phyloP scores from a whole-genome alignment of 1,140 invertebrate species.

The Pogonus chalceus region DNA sequence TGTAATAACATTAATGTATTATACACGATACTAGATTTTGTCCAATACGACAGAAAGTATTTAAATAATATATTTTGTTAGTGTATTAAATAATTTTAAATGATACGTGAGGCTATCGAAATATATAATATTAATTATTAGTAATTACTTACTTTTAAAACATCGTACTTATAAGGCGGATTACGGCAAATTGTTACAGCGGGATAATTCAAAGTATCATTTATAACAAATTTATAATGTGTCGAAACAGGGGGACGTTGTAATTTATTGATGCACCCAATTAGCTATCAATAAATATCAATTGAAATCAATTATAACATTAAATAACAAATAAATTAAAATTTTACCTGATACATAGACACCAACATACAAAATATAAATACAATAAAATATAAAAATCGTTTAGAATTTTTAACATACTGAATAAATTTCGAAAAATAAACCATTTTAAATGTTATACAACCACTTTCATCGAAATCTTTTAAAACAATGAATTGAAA shows the following conservation, averaged over 20 bases:
- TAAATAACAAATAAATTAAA: slow-evolving; percentile 3
- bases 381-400: slow-evolving; percentile 36
- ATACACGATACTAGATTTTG: no score
- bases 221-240: slow-evolving; percentile 49
- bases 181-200: slow-evolving; percentile 50
- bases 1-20: no score
- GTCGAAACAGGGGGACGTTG: slow-evolving; percentile 47
- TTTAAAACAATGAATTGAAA: no score
- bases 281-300: slow-evolving; percentile 33
- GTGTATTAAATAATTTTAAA: slow-evolving; percentile 18
- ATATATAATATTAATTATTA: slow-evolving; percentile 9
- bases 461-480: not conserved
- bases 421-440: not conserved
- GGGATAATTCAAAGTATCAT: slow-evolving; percentile 49
- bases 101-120: slow-evolving; percentile 17
- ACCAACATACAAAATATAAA: slow-evolving; percentile 33
- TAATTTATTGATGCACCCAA: slow-evolving; percentile 44
- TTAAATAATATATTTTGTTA: slow-evolving; percentile 25
- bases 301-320: not conserved
- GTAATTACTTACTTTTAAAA: slow-evolving; percentile 38
- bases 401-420: slow-evolving; percentile 35
- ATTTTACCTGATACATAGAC: slow-evolving; percentile 28
- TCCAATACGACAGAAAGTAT: slow-evolving; percentile 36
- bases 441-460: not conserved
- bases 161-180: slow-evolving; percentile 45